Evolutionary conservation across 2,888 invertebrate species (phyloP).

Genomic region (Acleris cristana): DNA sequence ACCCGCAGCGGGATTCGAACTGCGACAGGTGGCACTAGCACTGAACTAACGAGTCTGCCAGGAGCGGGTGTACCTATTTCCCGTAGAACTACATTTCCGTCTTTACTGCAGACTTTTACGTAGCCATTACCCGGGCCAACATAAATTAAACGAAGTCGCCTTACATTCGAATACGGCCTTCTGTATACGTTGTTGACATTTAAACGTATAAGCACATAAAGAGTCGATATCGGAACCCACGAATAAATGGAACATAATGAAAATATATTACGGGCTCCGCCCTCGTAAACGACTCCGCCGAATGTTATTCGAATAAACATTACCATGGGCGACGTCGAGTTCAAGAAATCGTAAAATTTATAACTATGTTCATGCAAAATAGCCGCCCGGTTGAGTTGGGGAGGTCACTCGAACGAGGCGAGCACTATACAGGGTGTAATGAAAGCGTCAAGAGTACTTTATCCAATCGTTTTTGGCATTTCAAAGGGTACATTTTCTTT

Average conservation of each 20-base stretch:
- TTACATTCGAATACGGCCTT: constrained; percentile 54
- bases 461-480: constrained; percentile 27
- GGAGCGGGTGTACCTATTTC: constrained; percentile 3
- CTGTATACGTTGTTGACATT: constrained; percentile 65
- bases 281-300: constrained; percentile 68
- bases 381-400: constrained; percentile 40
- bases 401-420: constrained; percentile 35
- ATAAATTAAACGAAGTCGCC: constrained; percentile 65
- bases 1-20: no score
- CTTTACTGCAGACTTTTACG: constrained; percentile 43
- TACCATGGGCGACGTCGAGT: constrained; percentile 66
- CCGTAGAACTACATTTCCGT: constrained; percentile 9
- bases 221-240: constrained; percentile 69
- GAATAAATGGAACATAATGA: constrained; percentile 77
- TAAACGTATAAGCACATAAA: constrained; percentile 65
- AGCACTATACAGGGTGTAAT: constrained; percentile 38
- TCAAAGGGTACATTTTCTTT: constrained; percentile 29
- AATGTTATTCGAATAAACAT: constrained; percentile 76
- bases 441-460: constrained; percentile 37
- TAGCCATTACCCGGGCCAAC: constrained; percentile 41
- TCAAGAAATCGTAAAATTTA: constrained; percentile 71
- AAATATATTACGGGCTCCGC: constrained; percentile 71
- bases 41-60: no score
- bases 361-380: constrained; percentile 56
- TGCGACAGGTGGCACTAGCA: no score